A percentile compares a stretch with the other conserved stretches of the same genome.
Conservation (phyloP, 1,140 invertebrate species). For the Platyscapa corneri region DNA sequence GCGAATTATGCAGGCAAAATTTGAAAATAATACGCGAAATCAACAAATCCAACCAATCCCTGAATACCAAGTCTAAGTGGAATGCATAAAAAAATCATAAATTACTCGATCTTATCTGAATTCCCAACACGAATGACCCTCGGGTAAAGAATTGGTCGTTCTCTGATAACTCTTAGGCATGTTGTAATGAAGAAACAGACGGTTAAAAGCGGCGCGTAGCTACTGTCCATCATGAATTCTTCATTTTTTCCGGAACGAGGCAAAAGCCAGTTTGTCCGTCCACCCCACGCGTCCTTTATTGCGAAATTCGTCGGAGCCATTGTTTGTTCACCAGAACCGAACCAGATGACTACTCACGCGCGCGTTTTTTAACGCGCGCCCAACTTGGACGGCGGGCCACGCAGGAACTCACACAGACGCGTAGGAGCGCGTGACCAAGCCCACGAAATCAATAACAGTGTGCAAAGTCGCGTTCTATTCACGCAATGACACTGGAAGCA, state of each 20-base stretch:
- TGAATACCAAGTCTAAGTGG: no score
- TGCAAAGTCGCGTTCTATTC: slow-evolving; percentile 44
- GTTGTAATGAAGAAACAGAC: background rate
- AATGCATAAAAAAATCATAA: background rate
- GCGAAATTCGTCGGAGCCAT: slow-evolving; percentile 37
- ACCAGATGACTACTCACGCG: slow-evolving; percentile 18
- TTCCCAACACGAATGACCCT: background rate
- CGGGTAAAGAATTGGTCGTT: background rate
- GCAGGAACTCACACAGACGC: background rate
- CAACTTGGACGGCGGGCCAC: no score
- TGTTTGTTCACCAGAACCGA: slow-evolving; percentile 20
- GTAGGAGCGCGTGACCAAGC: background rate
- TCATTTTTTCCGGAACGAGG: background rate
- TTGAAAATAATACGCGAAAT: no score
- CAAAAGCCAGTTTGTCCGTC: background rate
- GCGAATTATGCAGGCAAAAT: background rate
- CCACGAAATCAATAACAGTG: slow-evolving; percentile 42
- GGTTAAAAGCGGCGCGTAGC: background rate
- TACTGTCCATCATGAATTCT: background rate
- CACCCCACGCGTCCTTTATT: slow-evolving; percentile 5
- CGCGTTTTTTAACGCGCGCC: no score
- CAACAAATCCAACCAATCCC: no score
- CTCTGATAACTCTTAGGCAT: background rate
- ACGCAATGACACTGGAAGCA: slow-evolving; percentile 8
- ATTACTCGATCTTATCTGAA: background rate